Base-by-base conservation (phyloP, 2,888 invertebrate species). In the Tipula vernalis region DNA sequence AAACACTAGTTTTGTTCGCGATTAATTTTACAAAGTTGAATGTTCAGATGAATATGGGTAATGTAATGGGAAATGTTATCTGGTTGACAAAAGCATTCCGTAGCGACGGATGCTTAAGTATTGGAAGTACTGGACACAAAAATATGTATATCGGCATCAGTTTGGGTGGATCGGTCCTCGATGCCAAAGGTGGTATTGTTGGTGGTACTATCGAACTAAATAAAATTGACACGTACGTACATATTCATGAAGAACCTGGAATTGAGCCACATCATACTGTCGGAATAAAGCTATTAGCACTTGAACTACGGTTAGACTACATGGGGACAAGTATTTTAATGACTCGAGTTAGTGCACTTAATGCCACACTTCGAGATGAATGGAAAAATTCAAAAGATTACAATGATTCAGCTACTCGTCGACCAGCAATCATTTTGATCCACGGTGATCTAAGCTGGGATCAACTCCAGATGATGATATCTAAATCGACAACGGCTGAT, bases 41-140 rank as follows among this genome's bases (percentile, higher is more conserved):
- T 91, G 97, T 99, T 10, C 97, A 98, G 90, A 99, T 99, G 96
- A 99, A 99, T 91, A 99, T 99, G 98, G 98, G 99, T 83, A 99
- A 99, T 90, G 98, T 99, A 0, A 99, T 99, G 98, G 99, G 99
- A 13, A 98, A 98, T 90, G 98, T 99, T 94, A 95, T 89, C 18
- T 98, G 98, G 98, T 94, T 97, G 90, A 97, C 97, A 8, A 96
- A 97, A 90, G 97, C 97, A 90, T 97, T 98, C 90, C 95, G 96
- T 90, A 97, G 97, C 87, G 96, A 98, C 90, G 98, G 98, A 0
- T 94, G 98, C 44, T 93, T 99, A 36, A 97, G 97, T 88, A 98
- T 98, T 89, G 98, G 98, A 89, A 98, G 98, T 91, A 96, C 96
- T 0, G 98, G 98, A 0, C 97, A 97, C 90, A 98, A 98, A 91